Conservation (phyloP, 92 coral and sea anemone species). For the Porites lobata region DNA sequence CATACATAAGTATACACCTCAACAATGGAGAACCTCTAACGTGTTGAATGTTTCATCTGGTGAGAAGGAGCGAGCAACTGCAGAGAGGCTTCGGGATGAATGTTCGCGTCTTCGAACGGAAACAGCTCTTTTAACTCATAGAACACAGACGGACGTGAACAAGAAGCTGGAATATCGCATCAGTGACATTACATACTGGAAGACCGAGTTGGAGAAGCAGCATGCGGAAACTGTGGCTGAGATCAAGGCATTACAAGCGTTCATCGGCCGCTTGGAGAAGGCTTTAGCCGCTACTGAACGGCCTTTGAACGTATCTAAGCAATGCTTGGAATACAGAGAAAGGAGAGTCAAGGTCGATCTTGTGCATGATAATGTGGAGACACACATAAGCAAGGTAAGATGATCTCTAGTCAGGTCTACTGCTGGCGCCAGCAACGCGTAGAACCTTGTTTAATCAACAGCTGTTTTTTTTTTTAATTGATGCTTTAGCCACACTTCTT, state of each 20-base stretch:
- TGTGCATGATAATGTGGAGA: constrained; percentile 94
- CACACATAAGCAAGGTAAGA: constrained; percentile 86
- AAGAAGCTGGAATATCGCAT: constrained; percentile 93
- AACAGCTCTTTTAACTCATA: constrained; percentile 91
- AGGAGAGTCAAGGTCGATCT: constrained; percentile 93
- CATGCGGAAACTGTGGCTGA: constrained; percentile 96
- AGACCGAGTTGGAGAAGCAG: constrained; percentile 90
- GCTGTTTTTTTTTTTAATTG: neutral
- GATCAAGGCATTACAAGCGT: constrained; percentile 93
- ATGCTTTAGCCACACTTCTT: neutral
- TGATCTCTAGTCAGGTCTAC: neutral
- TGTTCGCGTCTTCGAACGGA: constrained; percentile 98
- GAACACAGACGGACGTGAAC: constrained; percentile 97
- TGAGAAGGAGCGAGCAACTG: constrained; percentile 96
- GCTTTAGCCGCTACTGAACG: constrained; percentile 95
- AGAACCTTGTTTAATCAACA: neutral
- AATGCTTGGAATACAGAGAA: constrained; percentile 90
- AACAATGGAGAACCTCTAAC: constrained; percentile 97
- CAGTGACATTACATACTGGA: constrained; percentile 92
- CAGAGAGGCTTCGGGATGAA: constrained; percentile 96
- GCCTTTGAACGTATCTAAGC: constrained; percentile 91
- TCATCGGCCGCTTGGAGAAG: constrained; percentile 96
- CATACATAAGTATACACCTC: constrained; percentile 86
- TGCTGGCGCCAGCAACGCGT: no score
- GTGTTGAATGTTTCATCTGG: constrained; percentile 92